Conservation (phyloP, 2,797 vertebrate genomes). For the Borostomias antarcticus region DNA sequence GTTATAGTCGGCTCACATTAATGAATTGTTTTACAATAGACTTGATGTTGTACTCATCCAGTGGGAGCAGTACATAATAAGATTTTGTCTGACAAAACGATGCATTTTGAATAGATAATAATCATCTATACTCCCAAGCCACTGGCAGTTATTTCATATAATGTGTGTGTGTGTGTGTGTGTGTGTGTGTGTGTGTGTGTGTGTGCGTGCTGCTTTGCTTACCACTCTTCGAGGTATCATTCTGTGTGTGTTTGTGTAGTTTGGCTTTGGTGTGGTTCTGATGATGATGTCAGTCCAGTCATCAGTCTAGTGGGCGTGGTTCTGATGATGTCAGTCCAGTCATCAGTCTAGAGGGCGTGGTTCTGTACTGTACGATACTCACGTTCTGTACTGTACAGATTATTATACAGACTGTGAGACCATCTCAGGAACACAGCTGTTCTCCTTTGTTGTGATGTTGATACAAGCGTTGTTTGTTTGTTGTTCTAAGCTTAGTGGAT, state of each 20-base stretch:
- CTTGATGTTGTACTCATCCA: conserved; percentile 31
- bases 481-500: too few species aligned
- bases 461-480: too few species aligned
- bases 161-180: neutral
- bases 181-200: conserved; percentile 1
- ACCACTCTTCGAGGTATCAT: too few species aligned
- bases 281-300: neutral
- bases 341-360: too few species aligned
- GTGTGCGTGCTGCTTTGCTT: too few species aligned
- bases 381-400: too few species aligned
- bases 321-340: too few species aligned
- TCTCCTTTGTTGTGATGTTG: too few species aligned
- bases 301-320: neutral
- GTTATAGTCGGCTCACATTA: conserved; percentile 36
- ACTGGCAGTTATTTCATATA: conserved; percentile 13
- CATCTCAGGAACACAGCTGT: too few species aligned
- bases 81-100: conserved; percentile 60
- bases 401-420: too few species aligned
- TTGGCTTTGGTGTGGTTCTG: neutral
- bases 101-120: conserved; percentile 43
- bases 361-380: too few species aligned
- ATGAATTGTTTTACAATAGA: conserved; percentile 45
- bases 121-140: conserved; percentile 8
- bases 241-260: neutral
- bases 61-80: conserved; percentile 55